Conservation (phyloP, 2,888 invertebrate species). For the Hesperia comma region DNA sequence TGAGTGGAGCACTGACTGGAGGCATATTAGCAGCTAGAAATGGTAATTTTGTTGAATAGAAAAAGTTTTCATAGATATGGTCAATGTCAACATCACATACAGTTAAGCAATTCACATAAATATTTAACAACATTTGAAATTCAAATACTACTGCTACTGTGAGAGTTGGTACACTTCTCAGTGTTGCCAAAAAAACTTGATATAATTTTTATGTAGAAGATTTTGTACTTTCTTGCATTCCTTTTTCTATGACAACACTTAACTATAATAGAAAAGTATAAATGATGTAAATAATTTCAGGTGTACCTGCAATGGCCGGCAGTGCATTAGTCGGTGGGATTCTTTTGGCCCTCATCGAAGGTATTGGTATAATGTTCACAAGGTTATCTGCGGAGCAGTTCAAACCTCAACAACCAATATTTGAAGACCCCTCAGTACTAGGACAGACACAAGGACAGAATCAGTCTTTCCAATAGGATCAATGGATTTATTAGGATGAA, state of each 20-base stretch:
- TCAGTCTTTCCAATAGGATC: conserved; percentile 64
- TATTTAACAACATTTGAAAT: too few relatives aligned
- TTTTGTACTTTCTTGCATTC: too few relatives aligned
- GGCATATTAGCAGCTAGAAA: conserved; percentile 98
- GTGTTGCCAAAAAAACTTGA: too few relatives aligned
- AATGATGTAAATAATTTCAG: conserved; percentile 57
- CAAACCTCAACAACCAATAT: conserved; percentile 90
- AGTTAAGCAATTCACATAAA: too few relatives aligned
- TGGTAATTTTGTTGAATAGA: conserved; percentile 73
- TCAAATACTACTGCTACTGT: too few relatives aligned
- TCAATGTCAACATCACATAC: too few relatives aligned
- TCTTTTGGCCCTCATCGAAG: conserved; percentile 97
- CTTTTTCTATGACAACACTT: too few relatives aligned
- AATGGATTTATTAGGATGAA: conserved; percentile 40
- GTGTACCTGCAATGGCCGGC: conserved; percentile 94
- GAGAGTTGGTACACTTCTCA: too few relatives aligned
- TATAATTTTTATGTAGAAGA: too few relatives aligned
- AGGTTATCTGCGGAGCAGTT: conserved; percentile 96
- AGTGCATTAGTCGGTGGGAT: conserved; percentile 98
- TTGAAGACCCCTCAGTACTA: conserved; percentile 90
- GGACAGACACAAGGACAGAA: conserved; percentile 79
- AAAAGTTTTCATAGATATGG: background rate
- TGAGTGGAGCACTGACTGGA: conserved; percentile 97
- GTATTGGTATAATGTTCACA: conserved; percentile 97
- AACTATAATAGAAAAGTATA: too few relatives aligned